Conservation (phyloP, 2,797 vertebrate genomes). For the Eurystomus glaucurus region DNA sequence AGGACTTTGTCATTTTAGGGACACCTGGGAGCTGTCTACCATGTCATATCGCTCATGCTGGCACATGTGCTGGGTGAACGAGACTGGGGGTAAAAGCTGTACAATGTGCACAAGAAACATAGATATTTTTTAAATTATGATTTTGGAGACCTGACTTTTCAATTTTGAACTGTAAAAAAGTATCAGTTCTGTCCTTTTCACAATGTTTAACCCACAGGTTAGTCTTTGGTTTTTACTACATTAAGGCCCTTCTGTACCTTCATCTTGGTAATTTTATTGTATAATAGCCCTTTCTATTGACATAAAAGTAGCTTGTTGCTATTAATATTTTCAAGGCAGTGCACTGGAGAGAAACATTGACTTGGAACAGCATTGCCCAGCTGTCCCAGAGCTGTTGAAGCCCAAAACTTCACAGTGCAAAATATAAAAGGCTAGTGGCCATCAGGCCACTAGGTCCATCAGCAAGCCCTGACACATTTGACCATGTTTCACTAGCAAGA, state of each 20-base stretch:
- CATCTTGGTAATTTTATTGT: not conserved
- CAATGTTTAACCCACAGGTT: not conserved
- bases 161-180: not conserved
- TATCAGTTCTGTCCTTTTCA: not conserved
- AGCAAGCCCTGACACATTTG: not conserved
- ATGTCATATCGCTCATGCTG: not conserved
- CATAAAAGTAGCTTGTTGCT: not conserved
- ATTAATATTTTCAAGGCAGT: not conserved
- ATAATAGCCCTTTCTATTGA: not conserved
- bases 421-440: not conserved
- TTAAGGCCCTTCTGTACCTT: not conserved
- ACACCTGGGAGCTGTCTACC: not conserved
- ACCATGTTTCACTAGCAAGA: not conserved
- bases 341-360: not conserved
- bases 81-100: not conserved
- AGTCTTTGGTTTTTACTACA: not conserved
- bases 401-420: not conserved
- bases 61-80: not conserved
- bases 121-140: not conserved
- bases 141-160: not conserved
- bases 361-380: not conserved
- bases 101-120: not conserved
- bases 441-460: not conserved
- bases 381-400: not conserved
- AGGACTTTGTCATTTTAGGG: not conserved